Percentiles rank a stretch among this genome's conserved stretches.
Conservation (phyloP, 2,888 invertebrate genomes). For the Alentia gelatinosa region DNA sequence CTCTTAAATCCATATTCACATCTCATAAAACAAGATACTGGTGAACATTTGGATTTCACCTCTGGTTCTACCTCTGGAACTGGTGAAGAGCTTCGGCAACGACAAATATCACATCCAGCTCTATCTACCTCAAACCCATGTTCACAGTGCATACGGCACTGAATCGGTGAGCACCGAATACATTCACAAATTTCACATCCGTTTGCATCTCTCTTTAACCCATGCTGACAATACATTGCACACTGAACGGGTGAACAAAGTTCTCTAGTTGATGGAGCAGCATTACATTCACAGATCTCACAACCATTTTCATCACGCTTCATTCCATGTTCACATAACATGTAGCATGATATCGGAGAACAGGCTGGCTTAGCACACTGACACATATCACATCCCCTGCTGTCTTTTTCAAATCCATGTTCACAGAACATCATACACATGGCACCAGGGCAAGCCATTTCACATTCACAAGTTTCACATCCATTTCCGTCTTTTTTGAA, state of each 20-base stretch:
- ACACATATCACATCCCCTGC: constrained; percentile 24
- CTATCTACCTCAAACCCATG: constrained; percentile 48
- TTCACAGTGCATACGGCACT: constrained; percentile 44
- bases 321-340: constrained; percentile 49
- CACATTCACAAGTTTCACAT: constrained; percentile 26
- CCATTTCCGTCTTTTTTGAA: constrained; percentile 48
- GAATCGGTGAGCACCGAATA: constrained; percentile 20
- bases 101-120: constrained; percentile 51
- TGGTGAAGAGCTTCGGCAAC: neutral
- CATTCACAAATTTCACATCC: constrained; percentile 57
- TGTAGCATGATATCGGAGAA: neutral
- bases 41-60: neutral
- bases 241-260: constrained; percentile 29
- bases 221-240: constrained; percentile 58
- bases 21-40: constrained; percentile 24
- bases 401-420: neutral
- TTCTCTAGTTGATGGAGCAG: neutral
- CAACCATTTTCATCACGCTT: constrained; percentile 51
- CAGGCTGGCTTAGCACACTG: constrained; percentile 55
- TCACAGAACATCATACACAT: constrained; percentile 36
- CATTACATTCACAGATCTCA: constrained; percentile 46
- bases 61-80: neutral
- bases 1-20: constrained; percentile 51
- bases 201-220: constrained; percentile 49
- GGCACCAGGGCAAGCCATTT: neutral